A percentile compares a stretch with the other conserved stretches of the same genome.
Conservation (phyloP, 2,888 invertebrate species). For the Drosophila paranaensis region DNA sequence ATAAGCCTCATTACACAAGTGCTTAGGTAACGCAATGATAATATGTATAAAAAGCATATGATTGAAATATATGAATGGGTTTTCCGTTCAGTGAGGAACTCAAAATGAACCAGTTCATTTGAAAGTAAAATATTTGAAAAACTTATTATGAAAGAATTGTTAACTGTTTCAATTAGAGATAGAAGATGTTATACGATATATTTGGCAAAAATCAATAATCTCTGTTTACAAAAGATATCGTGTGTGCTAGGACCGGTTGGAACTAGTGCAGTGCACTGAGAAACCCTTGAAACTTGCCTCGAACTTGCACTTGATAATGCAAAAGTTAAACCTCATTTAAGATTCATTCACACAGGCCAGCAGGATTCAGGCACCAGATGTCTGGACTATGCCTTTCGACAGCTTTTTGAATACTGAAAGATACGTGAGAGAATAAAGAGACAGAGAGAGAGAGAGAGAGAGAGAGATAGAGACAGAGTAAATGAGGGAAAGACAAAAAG, state of each 20-base stretch:
- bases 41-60: not conserved
- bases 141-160: not conserved
- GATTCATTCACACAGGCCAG: not conserved
- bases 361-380: not conserved
- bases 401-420: not conserved
- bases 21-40: not conserved
- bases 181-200: not conserved
- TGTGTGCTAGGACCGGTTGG: no score
- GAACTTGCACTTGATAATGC: conserved; percentile 1
- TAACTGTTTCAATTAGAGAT: not conserved
- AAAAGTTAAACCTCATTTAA: not conserved
- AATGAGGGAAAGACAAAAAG: no score
- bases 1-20: not conserved
- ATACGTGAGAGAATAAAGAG: not conserved
- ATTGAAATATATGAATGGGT: not conserved
- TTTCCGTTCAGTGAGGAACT: not conserved
- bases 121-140: not conserved
- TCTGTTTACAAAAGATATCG: not conserved
- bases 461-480: no score
- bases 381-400: no score
- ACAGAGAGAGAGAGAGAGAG: not conserved
- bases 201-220: not conserved
- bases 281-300: not conserved
- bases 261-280: not conserved
- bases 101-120: not conserved